Conservation (phyloP, 2,888 invertebrate genomes). For the Xanthorhoe spadicearia region DNA sequence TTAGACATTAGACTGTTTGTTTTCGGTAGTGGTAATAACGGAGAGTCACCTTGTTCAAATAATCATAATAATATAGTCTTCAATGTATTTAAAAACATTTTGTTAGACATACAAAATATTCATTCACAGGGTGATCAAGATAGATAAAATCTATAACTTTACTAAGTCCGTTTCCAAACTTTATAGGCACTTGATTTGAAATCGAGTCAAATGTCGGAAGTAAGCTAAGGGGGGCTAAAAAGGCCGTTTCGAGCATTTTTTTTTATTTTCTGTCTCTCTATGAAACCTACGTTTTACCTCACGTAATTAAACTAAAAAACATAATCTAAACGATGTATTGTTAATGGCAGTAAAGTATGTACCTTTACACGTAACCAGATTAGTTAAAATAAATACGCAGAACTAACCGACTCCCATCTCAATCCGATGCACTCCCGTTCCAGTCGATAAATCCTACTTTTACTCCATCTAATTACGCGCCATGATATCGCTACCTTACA, state of each 20-base stretch:
- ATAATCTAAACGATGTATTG: background rate
- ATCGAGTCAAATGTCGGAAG: too few relatives aligned
- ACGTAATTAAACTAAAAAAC: background rate
- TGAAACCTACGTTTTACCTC: background rate
- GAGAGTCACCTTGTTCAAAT: constrained; percentile 33
- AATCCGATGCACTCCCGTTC: constrained; percentile 40
- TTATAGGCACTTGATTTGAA: background rate
- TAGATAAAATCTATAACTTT: too few relatives aligned
- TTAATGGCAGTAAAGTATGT: constrained; percentile 8
- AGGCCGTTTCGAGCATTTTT: too few relatives aligned
- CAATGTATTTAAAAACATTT: constrained; percentile 12
- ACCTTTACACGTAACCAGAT: constrained; percentile 10
- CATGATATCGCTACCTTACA: constrained; percentile 68
- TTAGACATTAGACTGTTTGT: constrained; percentile 67
- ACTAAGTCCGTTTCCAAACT: too few relatives aligned
- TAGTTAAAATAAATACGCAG: constrained; percentile 31
- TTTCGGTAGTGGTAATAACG: constrained; percentile 60
- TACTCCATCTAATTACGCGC: constrained; percentile 67
- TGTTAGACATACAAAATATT: constrained; percentile 1
- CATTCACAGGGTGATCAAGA: too few relatives aligned
- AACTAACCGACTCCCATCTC: constrained; percentile 32
- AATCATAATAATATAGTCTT: constrained; percentile 14
- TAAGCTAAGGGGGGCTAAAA: too few relatives aligned
- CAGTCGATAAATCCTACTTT: constrained; percentile 61
- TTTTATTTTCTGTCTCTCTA: too few relatives aligned